A percentile compares a stretch with the other conserved stretches of the same genome.
phyloP scores from a whole-genome alignment of 2,113 vertebrate genomes.

The Mustela nigripes region DNA sequence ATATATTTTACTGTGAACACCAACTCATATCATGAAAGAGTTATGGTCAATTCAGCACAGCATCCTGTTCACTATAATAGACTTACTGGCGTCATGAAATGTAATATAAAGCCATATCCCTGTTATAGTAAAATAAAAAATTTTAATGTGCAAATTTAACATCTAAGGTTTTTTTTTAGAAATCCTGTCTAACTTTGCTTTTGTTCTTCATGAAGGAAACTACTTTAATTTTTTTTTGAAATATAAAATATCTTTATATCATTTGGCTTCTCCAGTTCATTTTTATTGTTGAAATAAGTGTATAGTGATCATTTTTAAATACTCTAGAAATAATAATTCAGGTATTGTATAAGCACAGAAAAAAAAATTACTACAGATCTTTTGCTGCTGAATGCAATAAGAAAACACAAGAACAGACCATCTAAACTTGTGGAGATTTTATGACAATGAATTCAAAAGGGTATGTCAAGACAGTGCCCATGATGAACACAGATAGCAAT shows the following conservation, averaged over 20 bases:
- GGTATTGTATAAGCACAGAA: neutral
- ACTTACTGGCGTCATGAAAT: constrained; percentile 46
- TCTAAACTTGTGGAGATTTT: constrained; percentile 22
- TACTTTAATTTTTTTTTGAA: neutral
- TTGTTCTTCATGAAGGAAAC: constrained; percentile 35
- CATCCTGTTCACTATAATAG: neutral
- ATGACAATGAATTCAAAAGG: neutral
- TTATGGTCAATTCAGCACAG: constrained; percentile 45
- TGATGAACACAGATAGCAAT: neutral
- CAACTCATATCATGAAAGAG: constrained; percentile 36
- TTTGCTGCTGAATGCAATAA: neutral
- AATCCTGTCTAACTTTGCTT: neutral
- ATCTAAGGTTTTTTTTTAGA: neutral
- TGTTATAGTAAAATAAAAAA: constrained; percentile 51
- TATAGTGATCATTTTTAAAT: neutral
- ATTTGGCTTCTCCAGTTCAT: neutral
- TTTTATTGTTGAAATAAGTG: neutral
- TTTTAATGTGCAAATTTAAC: constrained; percentile 21
- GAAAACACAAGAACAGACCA: neutral
- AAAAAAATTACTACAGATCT: neutral
- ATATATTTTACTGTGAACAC: constrained; percentile 26
- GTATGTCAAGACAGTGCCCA: neutral
- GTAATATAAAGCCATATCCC: constrained; percentile 18
- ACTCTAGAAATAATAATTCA: neutral
- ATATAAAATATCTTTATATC: constrained; percentile 4